Evolutionary conservation across 2,888 invertebrate species (phyloP).

Genomic region (Papilio demoleus): DNA sequence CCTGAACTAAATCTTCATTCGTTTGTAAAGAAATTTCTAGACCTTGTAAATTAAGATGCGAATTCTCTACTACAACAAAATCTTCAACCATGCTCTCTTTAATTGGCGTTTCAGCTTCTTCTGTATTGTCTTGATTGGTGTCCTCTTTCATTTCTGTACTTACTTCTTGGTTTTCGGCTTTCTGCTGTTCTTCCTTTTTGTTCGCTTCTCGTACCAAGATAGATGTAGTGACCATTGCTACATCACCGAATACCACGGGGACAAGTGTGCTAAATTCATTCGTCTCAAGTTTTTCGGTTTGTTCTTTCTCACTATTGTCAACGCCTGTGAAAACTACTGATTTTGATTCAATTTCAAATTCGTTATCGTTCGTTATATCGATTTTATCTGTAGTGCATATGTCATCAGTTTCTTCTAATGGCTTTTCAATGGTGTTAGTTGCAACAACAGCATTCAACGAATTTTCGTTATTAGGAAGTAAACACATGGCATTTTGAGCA

Average conservation of each 20-base stretch:
- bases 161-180: slow-evolving; percentile 25
- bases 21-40: background rate
- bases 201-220: slow-evolving; percentile 40
- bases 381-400: background rate
- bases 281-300: background rate
- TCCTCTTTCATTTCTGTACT: slow-evolving; percentile 34
- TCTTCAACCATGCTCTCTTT: slow-evolving; percentile 27
- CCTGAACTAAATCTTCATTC: background rate
- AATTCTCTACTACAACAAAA: slow-evolving; percentile 31
- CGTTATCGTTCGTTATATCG: background rate
- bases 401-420: slow-evolving; percentile 17
- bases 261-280: slow-evolving; percentile 51
- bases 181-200: slow-evolving; percentile 28
- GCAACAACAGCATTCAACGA: background rate
- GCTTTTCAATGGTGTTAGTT: slow-evolving; percentile 2
- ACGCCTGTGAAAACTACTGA: slow-evolving; percentile 47
- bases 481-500: slow-evolving; percentile 41
- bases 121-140: slow-evolving; percentile 39
- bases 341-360: background rate
- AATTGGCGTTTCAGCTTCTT: background rate
- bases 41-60: slow-evolving; percentile 11
- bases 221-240: slow-evolving; percentile 45
- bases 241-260: slow-evolving; percentile 63
- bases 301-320: slow-evolving; percentile 51
- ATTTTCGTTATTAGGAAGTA: background rate